Conservation (phyloP, 2,113 vertebrate species). For the Heterochromis multidens region DNA sequence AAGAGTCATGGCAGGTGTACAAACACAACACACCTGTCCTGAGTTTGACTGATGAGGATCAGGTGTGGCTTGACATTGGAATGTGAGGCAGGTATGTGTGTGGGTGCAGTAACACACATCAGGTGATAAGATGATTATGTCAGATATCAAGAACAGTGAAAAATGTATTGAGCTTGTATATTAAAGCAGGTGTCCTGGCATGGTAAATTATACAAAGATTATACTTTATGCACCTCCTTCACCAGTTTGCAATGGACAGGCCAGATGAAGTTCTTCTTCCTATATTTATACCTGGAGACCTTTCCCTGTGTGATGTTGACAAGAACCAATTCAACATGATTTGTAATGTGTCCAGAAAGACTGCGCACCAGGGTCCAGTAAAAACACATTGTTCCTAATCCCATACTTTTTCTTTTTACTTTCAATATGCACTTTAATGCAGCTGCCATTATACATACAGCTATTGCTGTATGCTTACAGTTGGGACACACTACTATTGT, state of each 20-base stretch:
- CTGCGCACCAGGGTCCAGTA: background rate
- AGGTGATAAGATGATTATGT: background rate
- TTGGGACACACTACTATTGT: background rate
- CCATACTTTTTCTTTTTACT: background rate
- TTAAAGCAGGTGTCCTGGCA: background rate
- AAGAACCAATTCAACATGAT: background rate
- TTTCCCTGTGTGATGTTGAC: background rate
- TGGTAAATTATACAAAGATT: background rate
- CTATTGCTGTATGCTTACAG: background rate
- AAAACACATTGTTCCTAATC: background rate
- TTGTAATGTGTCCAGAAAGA: background rate
- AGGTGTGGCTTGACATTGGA: background rate
- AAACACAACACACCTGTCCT: background rate
- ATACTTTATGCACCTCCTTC: background rate
- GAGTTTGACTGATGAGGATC: background rate
- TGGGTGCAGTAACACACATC: background rate
- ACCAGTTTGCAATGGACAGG: background rate
- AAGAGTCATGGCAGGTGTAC: background rate
- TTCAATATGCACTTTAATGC: background rate
- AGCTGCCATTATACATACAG: background rate
- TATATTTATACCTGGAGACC: background rate
- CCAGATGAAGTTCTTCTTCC: background rate
- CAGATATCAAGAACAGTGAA: background rate
- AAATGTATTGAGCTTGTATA: background rate
- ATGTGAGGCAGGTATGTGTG: background rate